Base-by-base conservation (phyloP, 35 echinoderm and acorn worm species). In the Acanthaster planci region DNA sequence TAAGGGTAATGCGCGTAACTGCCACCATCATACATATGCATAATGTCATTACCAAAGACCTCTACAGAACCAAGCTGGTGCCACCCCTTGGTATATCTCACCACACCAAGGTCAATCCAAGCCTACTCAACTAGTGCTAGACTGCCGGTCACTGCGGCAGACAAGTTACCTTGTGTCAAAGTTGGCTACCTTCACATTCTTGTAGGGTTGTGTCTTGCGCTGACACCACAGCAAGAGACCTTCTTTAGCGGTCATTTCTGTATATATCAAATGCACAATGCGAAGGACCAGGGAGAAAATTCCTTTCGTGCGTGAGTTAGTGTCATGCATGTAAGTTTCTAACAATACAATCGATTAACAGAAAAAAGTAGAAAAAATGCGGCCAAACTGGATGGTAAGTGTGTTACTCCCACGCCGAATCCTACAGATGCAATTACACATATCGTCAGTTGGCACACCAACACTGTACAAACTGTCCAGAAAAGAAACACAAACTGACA, bases 211-310 rank as follows among this genome's bases (percentile, higher is more conserved):
- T 37, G 94, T 97, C 84, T 97, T 97, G 51, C 94, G 83, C 52
- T 97, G 90, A 76, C 94, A 97, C 94, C 94, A 97, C 44, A 97
- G 90, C 82, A 97, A 83, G 77, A 97, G 78, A 36, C 90, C 94
- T 79, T 92, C 90, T 78, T 89, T 92, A 14, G 94, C 90, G 40
- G 86, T 92, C 82, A 89, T 75, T 75, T 97, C 94, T 97, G 89
- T 78, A 77, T 39, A 38, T 51, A 31, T 80, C 31, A 44, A 30
- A 53, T 64, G 27, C 44, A 54, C 53, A 57, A 60, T 19, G 54
- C 16, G 37, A 53, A 15, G 32, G 56, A 60, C 53, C 55, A 50
- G 19, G 84, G 37, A 87, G 55, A 85, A 67, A 59, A 40, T 55
- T 39, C 84, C 87, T 76, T 78, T 79, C 83, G 83, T 90, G 88